phyloP scores from a whole-genome alignment of 2,888 invertebrate genomes.

The Cephus pygmeus region DNA sequence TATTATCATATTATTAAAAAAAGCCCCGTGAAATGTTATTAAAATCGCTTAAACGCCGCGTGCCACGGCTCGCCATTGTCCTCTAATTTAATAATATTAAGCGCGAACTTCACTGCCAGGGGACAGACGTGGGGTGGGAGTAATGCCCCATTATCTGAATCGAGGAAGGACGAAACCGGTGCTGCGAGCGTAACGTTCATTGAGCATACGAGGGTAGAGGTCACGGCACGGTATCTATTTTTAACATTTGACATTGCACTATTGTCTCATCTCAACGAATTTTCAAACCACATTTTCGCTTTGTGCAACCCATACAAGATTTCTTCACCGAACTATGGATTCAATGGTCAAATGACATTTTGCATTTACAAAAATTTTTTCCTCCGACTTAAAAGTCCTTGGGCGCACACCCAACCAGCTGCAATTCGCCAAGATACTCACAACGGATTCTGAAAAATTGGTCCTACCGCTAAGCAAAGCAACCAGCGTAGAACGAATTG shows the following conservation, averaged over 20 bases:
- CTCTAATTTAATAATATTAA: conserved; percentile 62
- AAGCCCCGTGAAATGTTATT: conserved; percentile 64
- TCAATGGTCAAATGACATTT: not conserved
- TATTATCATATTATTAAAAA: conserved; percentile 66
- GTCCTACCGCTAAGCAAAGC: not conserved
- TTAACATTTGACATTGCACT: not conserved
- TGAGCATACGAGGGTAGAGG: not conserved
- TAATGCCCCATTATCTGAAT: not conserved
- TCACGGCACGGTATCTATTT: not conserved
- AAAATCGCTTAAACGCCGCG: conserved; percentile 61
- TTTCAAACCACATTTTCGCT: not conserved
- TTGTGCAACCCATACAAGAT: not conserved
- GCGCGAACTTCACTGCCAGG: conserved; percentile 44
- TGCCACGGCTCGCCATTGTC: conserved; percentile 53
- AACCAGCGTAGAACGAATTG: conserved; percentile 41
- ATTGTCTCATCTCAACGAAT: not conserved
- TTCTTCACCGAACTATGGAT: not conserved
- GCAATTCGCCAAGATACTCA: not conserved
- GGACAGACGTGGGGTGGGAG: conserved; percentile 4
- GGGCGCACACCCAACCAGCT: not conserved
- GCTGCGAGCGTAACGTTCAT: not conserved
- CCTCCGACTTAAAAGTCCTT: not conserved
- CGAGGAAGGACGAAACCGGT: not conserved
- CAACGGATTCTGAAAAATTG: not conserved
- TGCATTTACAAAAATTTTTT: not conserved